Evolutionary conservation across 1,140 invertebrate species (phyloP).

Genomic region (Xylocopa sonorina): DNA sequence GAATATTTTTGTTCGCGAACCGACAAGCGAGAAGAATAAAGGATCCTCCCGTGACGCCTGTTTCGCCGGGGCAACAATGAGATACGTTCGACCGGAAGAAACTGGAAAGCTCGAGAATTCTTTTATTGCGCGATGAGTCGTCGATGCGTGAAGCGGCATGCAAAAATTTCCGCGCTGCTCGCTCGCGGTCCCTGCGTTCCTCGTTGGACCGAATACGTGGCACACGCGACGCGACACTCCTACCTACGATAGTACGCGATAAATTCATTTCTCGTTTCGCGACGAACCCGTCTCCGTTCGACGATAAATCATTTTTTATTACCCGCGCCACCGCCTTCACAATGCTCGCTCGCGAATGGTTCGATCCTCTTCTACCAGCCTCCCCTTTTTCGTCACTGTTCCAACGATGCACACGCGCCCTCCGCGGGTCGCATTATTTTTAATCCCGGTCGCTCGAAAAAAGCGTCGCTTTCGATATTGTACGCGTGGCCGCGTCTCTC

Average conservation of each 20-base stretch:
- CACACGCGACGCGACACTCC: no score
- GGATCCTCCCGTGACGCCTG: background rate
- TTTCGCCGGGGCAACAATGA: conserved; percentile 7
- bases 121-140: conserved; percentile 35
- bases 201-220: background rate
- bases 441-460: no score
- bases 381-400: background rate
- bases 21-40: background rate
- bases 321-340: background rate
- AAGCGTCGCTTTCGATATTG: background rate
- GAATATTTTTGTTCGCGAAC: background rate
- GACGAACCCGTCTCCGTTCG: background rate
- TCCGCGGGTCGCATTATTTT: no score
- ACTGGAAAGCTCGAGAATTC: conserved; percentile 38
- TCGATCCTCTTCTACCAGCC: no score
- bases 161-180: conserved; percentile 47
- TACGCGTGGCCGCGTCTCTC: background rate
- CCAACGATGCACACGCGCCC: no score
- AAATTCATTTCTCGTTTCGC: no score
- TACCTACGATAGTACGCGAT: no score
- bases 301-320: background rate
- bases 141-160: conserved; percentile 56
- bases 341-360: no score
- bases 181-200: conserved; percentile 13
- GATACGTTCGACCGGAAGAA: conserved; percentile 29